Conservation (phyloP, 2,113 vertebrate species). For the Myiopsitta monachus region DNA sequence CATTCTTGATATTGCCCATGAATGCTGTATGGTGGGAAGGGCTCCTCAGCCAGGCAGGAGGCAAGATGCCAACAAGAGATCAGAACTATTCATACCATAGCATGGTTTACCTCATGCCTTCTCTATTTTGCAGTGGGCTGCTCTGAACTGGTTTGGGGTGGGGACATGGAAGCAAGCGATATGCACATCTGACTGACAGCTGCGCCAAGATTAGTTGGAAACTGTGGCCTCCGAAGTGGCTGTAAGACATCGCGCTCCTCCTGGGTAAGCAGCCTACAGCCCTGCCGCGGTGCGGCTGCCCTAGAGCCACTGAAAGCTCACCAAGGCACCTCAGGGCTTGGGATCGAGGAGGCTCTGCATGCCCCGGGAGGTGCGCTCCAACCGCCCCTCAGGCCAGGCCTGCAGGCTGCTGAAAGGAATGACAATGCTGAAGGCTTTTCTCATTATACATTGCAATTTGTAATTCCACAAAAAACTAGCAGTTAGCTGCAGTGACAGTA, state of each 20-base stretch:
- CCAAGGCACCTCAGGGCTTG: not conserved
- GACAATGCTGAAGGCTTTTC: not conserved
- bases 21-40: not conserved
- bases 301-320: not conserved
- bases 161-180: not conserved
- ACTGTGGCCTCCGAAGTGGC: not conserved
- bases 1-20: not conserved
- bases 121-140: not conserved
- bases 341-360: fast-evolving
- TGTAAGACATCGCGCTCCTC: not conserved
- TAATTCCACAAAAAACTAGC: not conserved
- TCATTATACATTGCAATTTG: not conserved
- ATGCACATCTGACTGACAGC: not conserved
- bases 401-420: slow-evolving; percentile 8
- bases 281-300: not conserved
- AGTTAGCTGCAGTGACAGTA: not conserved
- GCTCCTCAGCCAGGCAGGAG: not conserved
- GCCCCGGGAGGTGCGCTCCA: not conserved
- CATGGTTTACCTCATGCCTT: not conserved
- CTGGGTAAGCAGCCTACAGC: not conserved
- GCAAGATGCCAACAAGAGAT: not conserved
- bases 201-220: not conserved
- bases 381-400: not conserved
- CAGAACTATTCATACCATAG: not conserved
- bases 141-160: not conserved